These are phyloP conservation scores for Dusona sp. DNA, from an alignment of 2,888 invertebrate species.

Conservation along the genomic window DNA sequence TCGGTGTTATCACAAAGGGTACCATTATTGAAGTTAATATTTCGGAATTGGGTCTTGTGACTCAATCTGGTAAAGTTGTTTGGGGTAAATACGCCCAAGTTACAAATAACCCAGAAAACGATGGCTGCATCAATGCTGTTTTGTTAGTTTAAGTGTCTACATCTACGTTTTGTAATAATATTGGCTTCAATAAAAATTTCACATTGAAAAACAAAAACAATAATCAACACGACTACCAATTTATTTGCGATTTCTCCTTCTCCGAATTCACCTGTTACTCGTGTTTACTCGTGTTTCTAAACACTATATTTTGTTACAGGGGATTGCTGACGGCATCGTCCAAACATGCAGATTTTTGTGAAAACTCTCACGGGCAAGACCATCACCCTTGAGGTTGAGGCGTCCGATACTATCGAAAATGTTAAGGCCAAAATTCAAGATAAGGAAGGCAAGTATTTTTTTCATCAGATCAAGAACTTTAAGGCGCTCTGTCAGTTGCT, in stretches of 20 bases:
- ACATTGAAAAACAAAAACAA: background rate
- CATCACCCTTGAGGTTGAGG: constrained; percentile 97
- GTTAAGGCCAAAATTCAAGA: constrained; percentile 97
- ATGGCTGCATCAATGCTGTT: constrained; percentile 99
- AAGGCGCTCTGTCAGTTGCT: no score
- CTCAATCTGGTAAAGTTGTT: constrained; percentile 99
- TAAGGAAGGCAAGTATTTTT: constrained; percentile 88
- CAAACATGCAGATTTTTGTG: constrained; percentile 97
- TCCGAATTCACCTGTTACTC: background rate
- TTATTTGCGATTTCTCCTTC: background rate
- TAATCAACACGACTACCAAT: background rate
- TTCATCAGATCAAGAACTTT: background rate
- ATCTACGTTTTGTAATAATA: constrained; percentile 44
- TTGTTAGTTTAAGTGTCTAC: constrained; percentile 90
- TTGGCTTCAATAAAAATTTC: constrained; percentile 45
- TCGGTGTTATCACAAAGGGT: constrained; percentile 99
- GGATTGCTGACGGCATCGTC: constrained; percentile 64
- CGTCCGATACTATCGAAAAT: constrained; percentile 97
- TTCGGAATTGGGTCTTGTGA: constrained; percentile 98
- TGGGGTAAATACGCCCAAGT: constrained; percentile 99
- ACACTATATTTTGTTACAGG: constrained; percentile 69
- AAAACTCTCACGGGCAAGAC: constrained; percentile 98
- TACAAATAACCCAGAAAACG: constrained; percentile 99
- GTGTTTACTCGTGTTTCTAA: background rate
- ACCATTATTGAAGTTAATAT: constrained; percentile 99